phyloP scores from a whole-genome alignment of 2,888 invertebrate genomes.

The Pandemis heparana region DNA sequence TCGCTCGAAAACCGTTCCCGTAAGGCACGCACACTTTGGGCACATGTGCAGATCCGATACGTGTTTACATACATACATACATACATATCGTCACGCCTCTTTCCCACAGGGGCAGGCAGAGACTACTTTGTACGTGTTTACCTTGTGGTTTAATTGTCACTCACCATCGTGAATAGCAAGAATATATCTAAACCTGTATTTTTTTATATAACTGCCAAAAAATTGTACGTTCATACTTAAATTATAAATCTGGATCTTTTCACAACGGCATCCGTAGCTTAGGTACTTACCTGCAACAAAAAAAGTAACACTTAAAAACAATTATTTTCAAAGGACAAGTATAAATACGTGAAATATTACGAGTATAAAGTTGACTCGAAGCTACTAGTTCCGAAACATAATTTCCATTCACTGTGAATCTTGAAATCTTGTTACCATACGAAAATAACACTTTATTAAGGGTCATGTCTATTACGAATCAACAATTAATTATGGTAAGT shows the following conservation, averaged over 20 bases:
- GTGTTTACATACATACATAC: no score
- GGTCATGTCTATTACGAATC: background rate
- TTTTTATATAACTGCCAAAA: no score
- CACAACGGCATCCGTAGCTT: background rate
- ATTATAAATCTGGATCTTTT: background rate
- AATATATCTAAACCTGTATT: no score
- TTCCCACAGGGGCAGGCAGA: no score
- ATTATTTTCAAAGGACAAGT: background rate
- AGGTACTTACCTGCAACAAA: conserved; percentile 49
- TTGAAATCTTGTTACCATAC: background rate
- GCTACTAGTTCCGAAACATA: conserved; percentile 8
- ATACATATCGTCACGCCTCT: no score
- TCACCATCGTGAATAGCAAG: no score
- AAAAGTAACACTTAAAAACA: conserved; percentile 18
- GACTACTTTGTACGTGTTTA: no score
- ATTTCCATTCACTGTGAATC: conserved; percentile 6
- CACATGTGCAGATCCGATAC: no score
- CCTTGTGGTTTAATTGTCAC: no score
- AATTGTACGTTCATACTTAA: background rate
- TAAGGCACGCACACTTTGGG: no score
- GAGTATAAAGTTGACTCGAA: background rate
- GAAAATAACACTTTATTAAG: conserved; percentile 23
- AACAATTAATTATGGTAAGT: background rate
- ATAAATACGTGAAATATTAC: background rate
- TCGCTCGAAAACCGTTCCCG: no score